Percentiles rank a stretch among this genome's conserved stretches.
Conservation (phyloP, 2,797 vertebrate species). For the Lithobates sylvaticus region DNA sequence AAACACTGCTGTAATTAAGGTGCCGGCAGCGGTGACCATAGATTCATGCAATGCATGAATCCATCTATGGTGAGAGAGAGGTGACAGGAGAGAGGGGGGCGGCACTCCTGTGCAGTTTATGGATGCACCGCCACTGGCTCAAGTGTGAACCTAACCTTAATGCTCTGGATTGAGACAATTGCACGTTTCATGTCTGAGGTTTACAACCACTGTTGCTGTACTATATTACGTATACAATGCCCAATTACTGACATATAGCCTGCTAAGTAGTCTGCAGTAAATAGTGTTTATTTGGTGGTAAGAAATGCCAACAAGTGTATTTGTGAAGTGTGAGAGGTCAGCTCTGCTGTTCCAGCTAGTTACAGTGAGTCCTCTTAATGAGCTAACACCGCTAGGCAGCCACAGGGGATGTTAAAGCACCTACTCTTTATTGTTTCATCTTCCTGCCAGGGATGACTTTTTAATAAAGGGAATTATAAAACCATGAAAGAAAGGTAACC, state of each 20-base stretch:
- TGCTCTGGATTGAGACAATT: too few relatives aligned
- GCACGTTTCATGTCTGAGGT: too few relatives aligned
- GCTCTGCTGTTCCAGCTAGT: conserved; percentile 17
- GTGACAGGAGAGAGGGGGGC: too few relatives aligned
- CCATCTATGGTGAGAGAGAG: too few relatives aligned
- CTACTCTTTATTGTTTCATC: conserved; percentile 32
- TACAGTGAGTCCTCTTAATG: conserved; percentile 42
- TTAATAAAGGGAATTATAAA: conserved; percentile 40
- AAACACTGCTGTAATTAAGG: too few relatives aligned
- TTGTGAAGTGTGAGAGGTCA: conserved; percentile 41
- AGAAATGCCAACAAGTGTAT: not conserved
- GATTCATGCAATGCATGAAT: too few relatives aligned
- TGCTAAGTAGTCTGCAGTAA: not conserved
- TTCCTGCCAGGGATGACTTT: conserved; percentile 20
- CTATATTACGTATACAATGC: not conserved
- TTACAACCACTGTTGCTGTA: not conserved
- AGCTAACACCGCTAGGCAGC: not conserved
- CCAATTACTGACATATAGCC: not conserved
- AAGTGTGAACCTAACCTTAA: too few relatives aligned
- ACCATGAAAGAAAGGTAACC: conserved; percentile 2
- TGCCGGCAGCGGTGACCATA: too few relatives aligned
- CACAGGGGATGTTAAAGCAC: conserved; percentile 9
- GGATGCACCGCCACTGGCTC: too few relatives aligned
- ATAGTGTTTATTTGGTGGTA: not conserved
- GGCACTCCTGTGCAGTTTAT: too few relatives aligned